Base-by-base conservation (phyloP, 2,888 invertebrate genomes). In the Syritta pipiens region DNA sequence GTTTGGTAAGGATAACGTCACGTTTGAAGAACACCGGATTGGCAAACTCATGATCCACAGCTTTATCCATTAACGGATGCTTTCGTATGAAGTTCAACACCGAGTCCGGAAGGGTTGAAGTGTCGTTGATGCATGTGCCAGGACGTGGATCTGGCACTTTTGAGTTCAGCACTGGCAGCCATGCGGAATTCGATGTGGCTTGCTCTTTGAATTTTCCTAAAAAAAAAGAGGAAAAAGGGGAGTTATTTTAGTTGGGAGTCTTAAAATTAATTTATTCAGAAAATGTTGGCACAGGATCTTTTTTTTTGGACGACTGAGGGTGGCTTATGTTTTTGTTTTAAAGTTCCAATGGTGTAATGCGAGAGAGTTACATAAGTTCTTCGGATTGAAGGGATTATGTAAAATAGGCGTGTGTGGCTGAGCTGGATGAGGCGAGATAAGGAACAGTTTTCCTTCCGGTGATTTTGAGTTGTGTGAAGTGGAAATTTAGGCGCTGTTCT, bases 41-140 rank as follows among this genome's bases (percentile, higher is more conserved):
- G 85, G 96, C 96, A 86, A 95, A 94, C 88, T 96, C 96, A 89
- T 97, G 97, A 83, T 95, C 94, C 51, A 99, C 97, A 3, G 98
- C 97, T 42, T 95, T 95, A 89, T 99, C 98, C 98, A 99, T 98
- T 82, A 99, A 91, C 1, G 99, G 97, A 90, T 99, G 99, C 28
- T 96, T 96, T 84, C 97, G 94, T 84, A 99, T 97, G 90, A 99
- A 99, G 90, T 98, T 98, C 82, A 98, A 91, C 46, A 98, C 97
- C 12, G 95, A 94, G 88, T 97, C 97, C 22, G 97, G 97, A 81
- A 98, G 90, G 0, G 95, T 94, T 82, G 96, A 94, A 0, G 98
- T 97, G 86, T 98, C 97, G 85, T 97, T 96, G 68, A 96, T 96
- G 89, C 98, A 98, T 81, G 96, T 95, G 67, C 98, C 98, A 0